phyloP scores from a whole-genome alignment of 2,888 invertebrate species.

The Xestia xanthographa region DNA sequence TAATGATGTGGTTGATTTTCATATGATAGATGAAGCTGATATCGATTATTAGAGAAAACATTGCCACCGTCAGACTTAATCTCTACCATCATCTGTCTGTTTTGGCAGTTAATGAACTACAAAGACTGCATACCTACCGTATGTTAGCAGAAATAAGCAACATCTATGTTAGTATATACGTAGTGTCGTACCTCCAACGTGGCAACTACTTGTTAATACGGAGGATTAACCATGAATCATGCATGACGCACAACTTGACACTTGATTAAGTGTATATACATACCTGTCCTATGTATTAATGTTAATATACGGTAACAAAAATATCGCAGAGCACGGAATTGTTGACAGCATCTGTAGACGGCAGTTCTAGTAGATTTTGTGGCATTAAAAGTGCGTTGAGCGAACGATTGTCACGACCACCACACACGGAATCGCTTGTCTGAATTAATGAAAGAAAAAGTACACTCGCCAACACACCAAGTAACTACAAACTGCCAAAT shows the following conservation, averaged over 20 bases:
- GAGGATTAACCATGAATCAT: slow-evolving; percentile 35
- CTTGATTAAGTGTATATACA: slow-evolving; percentile 42
- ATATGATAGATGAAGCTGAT: background rate
- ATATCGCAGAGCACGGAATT: background rate
- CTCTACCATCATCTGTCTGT: background rate
- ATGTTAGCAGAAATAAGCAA: background rate
- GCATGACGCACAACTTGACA: slow-evolving; percentile 26
- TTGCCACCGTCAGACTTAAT: background rate
- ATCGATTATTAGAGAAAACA: background rate
- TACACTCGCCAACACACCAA: background rate
- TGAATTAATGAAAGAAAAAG: background rate
- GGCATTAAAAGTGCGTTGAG: background rate
- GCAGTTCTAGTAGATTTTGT: background rate
- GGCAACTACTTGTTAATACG: slow-evolving; percentile 33
- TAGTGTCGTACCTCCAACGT: background rate
- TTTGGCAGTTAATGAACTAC: background rate
- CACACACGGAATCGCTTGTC: background rate
- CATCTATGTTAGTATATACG: background rate
- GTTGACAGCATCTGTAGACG: background rate
- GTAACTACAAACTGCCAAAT: too few species aligned
- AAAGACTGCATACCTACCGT: background rate
- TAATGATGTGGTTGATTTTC: too few species aligned
- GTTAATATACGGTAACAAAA: background rate
- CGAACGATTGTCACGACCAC: background rate
- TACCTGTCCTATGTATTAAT: slow-evolving; percentile 19